Evolutionary conservation across 2,113 vertebrate species (phyloP), one percentile per base, ranked within the genome.

Genomic region (Progne subis): DNA sequence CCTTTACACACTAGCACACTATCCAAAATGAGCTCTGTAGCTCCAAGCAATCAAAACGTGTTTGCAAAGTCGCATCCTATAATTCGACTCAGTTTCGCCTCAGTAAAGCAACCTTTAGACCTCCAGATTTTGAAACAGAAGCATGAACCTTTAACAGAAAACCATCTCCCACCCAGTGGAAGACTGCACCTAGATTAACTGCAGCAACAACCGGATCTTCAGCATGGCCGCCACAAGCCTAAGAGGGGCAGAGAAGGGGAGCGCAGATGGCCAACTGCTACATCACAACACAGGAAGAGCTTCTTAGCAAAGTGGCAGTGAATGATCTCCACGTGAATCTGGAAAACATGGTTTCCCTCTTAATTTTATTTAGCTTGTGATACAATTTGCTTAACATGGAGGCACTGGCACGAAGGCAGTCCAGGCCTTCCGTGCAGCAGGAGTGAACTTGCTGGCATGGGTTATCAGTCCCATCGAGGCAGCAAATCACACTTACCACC

Each of bases 301-400:
- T 0, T 4, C 49, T 18, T 16, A 11, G 60, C n/a, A 49, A 55
- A 70, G 9, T 1, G 9, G 65, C 17, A 69, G 20, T 2, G 0
- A 55, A 77, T 3, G 2, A 47, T 23, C 24, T 52, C 39, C 65
- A 8, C 0, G 0, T 4, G 9, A 76, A 72, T 5, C 18, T 34
- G 15, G 25, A 80, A 88, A 90, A 60, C 12, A 26, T 2, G 1
- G 0, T 5, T 56, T 52, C 39, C 15, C 24, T 71, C 72, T 77
- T 8, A 65, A 46, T 18, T 46, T 46, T 44, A 44, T 44, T 44
- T 46, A 44, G 34, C n/a, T 44, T 39, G 28, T 2, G 8, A 56
- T 39, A 67, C 4, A n/a, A 13, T 49, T 70, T 83, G 46, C 44
- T 74, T 61, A 52, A 80, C 24, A 9, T 0, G 0, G 19, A 80